Evolutionary conservation across 2,113 vertebrate species (phyloP), one percentile per base, ranked within the genome.

Genomic region (Thalassarche chlororhynchos): DNA sequence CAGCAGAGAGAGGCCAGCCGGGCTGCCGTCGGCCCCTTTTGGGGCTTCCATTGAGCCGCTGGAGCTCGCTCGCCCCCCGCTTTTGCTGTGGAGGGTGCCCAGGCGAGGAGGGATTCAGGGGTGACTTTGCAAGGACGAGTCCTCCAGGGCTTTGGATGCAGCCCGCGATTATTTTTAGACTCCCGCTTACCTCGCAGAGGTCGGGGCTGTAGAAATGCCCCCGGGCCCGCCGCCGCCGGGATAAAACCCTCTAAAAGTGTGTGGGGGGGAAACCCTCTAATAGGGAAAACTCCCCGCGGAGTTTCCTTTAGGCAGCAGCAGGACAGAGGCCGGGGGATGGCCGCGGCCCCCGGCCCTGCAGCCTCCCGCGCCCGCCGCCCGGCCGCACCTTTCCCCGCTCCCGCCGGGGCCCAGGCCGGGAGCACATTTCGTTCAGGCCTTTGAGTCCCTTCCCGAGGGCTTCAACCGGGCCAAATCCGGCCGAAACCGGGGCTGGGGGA

Each of bases 121-220:
- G 83, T 75, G 69, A 89, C 84, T 90, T 78, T 88, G 40, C 69
- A 88, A 93, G 87, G 85, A 75, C 89, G 46, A 84, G 47, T 28
- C 38, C 55, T 71, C 28, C 49, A 16, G 9, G 31, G 17, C 44
- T 75, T 71, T 58, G 85, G 18, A 52, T 74, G 20, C 74, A 81
- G 51, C 32, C 17, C 10, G 38, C 42, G 87, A 71, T 95, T 96
- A 93, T 94, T 93, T 96, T 94, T 91, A 97, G 94, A 32, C 62
- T 61, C 71, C 24, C 31, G 11, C 2, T 84, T 74, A 65, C 81
- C 84, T 81, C 87, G 58, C 49, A 55, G 94, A 81, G 69, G 69
- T 84, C 74, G 60, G 42, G 16, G 52, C 29, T 64, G 32, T 17
- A 83, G 42, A 88, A 93, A 85, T 46, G n/a, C 4, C 34, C 24